Percentiles rank a stretch among this genome's conserved stretches.
Conservation (phyloP, 1,140 invertebrate genomes). For the Mizuhopecten yessoensis region DNA sequence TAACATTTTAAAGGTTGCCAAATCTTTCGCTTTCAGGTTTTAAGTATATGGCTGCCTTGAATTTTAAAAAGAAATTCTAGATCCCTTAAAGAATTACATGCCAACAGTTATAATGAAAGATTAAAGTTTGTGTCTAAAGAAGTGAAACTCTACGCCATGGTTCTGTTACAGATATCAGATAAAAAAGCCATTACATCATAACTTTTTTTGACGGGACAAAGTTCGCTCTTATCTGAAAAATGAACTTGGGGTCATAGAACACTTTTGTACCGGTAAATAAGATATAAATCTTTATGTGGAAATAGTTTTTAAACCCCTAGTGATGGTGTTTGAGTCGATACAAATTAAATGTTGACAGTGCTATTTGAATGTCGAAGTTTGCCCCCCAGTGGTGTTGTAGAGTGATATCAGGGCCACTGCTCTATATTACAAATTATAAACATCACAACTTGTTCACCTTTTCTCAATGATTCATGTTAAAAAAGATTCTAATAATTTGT, state of each 20-base stretch:
- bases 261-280: not conserved
- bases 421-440: no score
- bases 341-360: not conserved
- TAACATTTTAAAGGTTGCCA: no score
- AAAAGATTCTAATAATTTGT: no score
- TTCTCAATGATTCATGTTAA: no score
- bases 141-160: not conserved
- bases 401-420: no score
- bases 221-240: conserved; percentile 34
- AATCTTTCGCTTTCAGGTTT: not conserved
- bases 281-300: not conserved
- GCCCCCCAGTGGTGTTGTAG: no score
- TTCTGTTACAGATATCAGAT: not conserved
- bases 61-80: no score
- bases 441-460: no score
- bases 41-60: not conserved
- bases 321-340: not conserved
- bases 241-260: not conserved
- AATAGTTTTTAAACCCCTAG: conserved; percentile 15
- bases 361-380: not conserved
- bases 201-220: not conserved
- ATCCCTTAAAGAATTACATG: no score
- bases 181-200: not conserved
- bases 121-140: not conserved
- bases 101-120: not conserved